These are phyloP conservation scores for Marmota monax DNA, from an alignment of 2,113 vertebrate species.

Conservation along the genomic window DNA sequence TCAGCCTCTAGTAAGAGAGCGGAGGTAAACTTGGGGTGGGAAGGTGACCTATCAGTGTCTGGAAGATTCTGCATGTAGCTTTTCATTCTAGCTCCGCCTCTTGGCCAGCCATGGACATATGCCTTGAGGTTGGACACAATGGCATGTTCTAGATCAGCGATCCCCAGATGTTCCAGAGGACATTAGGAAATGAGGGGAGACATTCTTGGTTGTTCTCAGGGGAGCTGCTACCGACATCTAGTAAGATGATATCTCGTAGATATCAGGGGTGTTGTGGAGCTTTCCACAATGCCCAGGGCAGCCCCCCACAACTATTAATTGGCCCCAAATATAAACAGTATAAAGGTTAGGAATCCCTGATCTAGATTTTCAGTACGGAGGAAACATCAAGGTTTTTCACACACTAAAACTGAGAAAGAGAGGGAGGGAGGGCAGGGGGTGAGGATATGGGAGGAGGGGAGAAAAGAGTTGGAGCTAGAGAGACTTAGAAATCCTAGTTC, in stretches of 20 bases:
- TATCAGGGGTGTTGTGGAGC: neutral
- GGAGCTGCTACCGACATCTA: neutral
- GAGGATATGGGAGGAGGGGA: no score
- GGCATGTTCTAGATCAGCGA: neutral
- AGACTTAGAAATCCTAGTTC: neutral
- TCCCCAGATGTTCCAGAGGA: neutral
- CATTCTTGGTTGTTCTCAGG: neutral
- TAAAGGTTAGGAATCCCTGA: neutral
- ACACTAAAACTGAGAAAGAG: neutral
- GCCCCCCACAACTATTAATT: neutral
- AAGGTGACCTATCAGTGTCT: neutral
- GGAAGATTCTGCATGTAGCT: accelerated
- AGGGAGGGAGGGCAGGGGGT: accelerated
- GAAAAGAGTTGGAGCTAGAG: neutral
- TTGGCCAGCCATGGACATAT: neutral
- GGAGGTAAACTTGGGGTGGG: accelerated
- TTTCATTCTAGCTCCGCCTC: neutral
- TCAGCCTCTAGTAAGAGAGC: neutral
- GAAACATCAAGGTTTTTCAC: neutral
- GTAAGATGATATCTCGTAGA: neutral
- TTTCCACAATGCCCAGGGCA: neutral
- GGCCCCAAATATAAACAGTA: neutral
- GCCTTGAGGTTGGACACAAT: neutral
- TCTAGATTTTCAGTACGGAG: neutral
- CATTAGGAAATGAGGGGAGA: neutral